Conservation (phyloP, 2,888 invertebrate genomes). For the Tipula lateralis region DNA sequence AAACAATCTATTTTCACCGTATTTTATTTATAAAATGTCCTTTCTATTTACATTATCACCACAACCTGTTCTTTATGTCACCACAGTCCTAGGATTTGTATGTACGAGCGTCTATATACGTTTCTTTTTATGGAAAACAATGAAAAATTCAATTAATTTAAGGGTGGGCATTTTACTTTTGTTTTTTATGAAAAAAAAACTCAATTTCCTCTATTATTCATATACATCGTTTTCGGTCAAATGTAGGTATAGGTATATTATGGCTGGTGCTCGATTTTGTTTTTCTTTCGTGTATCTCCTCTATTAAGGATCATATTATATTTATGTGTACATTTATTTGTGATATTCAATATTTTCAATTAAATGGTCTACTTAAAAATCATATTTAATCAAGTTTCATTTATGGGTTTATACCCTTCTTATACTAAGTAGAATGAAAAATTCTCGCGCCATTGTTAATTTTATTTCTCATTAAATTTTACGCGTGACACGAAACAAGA, state of each 20-base stretch:
- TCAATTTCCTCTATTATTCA: background rate
- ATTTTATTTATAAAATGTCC: conserved; percentile 2
- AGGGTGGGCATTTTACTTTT: background rate
- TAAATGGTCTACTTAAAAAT: background rate
- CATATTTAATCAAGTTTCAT: too few species aligned
- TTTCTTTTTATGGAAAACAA: background rate
- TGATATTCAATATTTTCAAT: background rate
- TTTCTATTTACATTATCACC: background rate
- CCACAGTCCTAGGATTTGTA: background rate
- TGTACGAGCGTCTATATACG: background rate
- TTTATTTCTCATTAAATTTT: conserved; percentile 2
- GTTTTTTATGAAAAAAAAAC: background rate
- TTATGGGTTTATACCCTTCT: too few species aligned
- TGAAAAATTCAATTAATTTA: background rate
- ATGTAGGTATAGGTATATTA: background rate
- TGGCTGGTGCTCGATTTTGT: background rate
- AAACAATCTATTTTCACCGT: background rate
- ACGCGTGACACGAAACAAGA: conserved; percentile 11
- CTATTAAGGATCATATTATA: background rate
- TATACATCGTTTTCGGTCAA: background rate
- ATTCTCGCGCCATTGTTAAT: background rate
- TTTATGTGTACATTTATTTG: too few species aligned
- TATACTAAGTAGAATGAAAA: too few species aligned
- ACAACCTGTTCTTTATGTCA: background rate
- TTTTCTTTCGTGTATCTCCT: background rate